Evolutionary conservation across 1,140 invertebrate genomes (phyloP), one percentile per base, ranked within the genome.

Genomic region (Andricus grossulariae): DNA sequence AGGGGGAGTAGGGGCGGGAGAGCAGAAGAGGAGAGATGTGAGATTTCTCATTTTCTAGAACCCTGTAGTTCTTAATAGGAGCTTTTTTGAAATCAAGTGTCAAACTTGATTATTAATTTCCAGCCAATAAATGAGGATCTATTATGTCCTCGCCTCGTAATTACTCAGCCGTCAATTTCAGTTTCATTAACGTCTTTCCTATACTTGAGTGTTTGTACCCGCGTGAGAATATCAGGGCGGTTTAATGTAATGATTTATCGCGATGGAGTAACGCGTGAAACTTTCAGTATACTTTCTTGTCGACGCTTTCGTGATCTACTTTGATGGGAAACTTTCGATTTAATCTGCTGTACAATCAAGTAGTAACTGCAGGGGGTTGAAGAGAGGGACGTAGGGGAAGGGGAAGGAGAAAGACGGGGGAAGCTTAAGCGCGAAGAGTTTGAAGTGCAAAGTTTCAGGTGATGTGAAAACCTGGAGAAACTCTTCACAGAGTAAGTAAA

Each of bases 311-410:
- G 57, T 32, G 25, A 45, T 32, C 25, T 39, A n/a, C 13, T 66
- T 66, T 66, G 39, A 66, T 16, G 25, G 25, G 13, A 32, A 66
- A n/a, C 60, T 66, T 66, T 66, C 15, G 60, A 66, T 66, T 66
- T 66, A 66, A 66, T 66, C 60, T 66, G 60, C 60, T 15, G 60
- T 66, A 66, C 60, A 66, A 66, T 66, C n/a, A 66, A 45, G 60
- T 66, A 39, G 60, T 66, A 32, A 66, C 60, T 66, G 32, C 21
- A 66, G 21, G 25, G 39, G 39, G 39, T 45, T 45, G 39, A 11
- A 21, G 32, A 10, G 60, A 39, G 39, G 60, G 39, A 11, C 10
- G 13, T 10, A 66, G 60, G 13, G 12, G 19, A 10, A 19, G 54
- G n/a, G 19, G 18, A 16, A 18, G 7, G 7, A 18, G 52, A 18